These are phyloP conservation scores for Oryzias javanicus DNA, from an alignment of 2,113 vertebrate genomes.

Conservation along the genomic window DNA sequence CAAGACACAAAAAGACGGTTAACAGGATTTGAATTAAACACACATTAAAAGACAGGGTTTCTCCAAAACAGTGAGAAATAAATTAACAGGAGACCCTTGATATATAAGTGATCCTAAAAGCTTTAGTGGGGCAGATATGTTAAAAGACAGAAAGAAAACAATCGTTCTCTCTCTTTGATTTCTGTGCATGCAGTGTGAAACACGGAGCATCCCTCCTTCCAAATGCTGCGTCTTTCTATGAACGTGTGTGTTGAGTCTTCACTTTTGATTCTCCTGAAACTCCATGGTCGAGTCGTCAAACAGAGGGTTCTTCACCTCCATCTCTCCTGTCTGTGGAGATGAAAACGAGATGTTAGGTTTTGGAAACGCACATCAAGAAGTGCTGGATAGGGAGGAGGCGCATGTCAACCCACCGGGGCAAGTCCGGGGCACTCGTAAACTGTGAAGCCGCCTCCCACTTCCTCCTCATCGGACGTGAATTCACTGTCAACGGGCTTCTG, in stretches of 20 bases:
- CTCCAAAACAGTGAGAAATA: constrained; percentile 32
- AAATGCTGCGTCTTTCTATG: neutral
- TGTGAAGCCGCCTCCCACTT: constrained; percentile 93
- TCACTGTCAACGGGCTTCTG: constrained; percentile 79
- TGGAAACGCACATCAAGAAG: too few species aligned
- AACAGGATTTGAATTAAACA: neutral
- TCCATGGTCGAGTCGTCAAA: constrained; percentile 86
- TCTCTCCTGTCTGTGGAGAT: constrained; percentile 88
- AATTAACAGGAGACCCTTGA: constrained; percentile 40
- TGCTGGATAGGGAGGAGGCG: neutral
- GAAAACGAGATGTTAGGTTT: too few species aligned
- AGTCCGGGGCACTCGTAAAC: constrained; percentile 96
- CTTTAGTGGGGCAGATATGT: constrained; percentile 3
- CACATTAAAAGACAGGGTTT: constrained; percentile 36
- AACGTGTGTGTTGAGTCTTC: constrained; percentile 39
- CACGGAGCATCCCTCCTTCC: constrained; percentile 14
- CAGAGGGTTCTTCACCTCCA: constrained; percentile 97
- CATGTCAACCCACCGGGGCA: constrained; percentile 84
- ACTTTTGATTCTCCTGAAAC: constrained; percentile 73
- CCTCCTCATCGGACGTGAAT: constrained; percentile 89
- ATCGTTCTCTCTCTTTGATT: constrained; percentile 34
- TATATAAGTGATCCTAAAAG: constrained; percentile 34
- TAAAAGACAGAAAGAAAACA: constrained; percentile 44
- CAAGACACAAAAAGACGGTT: neutral
- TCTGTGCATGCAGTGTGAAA: constrained; percentile 56